Evolutionary conservation across 2,888 invertebrate species (phyloP), one percentile per base, ranked within the genome.

Genomic region (Polyploca ridens): DNA sequence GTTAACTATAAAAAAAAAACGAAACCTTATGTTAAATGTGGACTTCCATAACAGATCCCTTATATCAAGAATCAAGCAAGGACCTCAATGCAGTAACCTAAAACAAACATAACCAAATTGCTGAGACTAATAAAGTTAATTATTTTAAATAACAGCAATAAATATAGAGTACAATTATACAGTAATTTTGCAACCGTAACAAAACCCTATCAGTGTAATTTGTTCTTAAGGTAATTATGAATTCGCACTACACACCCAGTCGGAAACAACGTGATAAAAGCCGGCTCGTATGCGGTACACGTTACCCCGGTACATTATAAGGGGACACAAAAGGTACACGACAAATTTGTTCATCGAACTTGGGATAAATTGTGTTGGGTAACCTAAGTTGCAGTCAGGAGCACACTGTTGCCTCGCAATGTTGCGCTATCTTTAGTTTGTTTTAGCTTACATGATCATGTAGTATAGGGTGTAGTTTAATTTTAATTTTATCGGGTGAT

Each of bases 221-320:
- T 79, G 79, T 77, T 69, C 74, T 76, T 73, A 75, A 77, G 81
- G 83, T 86, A 86, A 87, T 89, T 89, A 85, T 84, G 81, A 85
- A 88, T 86, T 84, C 85, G 79, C 81, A 71, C 77, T 81, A 87
- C 84, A 84, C 77, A 72, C 75, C 75, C 66, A 64, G 33, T 61
- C 70, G 66, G 63, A 63, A 68, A 67, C 84, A 82, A 79, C 76
- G 85, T 86, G 88, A 83, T 87, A 86, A 88, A 87, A 85, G 81
- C 85, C 69, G 73, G 73, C 78, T 81, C 77, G 89, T 89, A 90
- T 90, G 89, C 90, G 78, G 81, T 74, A 78, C 89, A 87, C 89
- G 91, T 89, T 83, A 84, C 78, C 82, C 79, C 82, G 84, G 83
- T 84, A 83, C 86, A 83, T 83, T 84, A 84, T 83, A 83, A 79